These are phyloP conservation scores for Lumbricus terrestris DNA, from an alignment of 2,888 invertebrate genomes.

Conservation along the genomic window DNA sequence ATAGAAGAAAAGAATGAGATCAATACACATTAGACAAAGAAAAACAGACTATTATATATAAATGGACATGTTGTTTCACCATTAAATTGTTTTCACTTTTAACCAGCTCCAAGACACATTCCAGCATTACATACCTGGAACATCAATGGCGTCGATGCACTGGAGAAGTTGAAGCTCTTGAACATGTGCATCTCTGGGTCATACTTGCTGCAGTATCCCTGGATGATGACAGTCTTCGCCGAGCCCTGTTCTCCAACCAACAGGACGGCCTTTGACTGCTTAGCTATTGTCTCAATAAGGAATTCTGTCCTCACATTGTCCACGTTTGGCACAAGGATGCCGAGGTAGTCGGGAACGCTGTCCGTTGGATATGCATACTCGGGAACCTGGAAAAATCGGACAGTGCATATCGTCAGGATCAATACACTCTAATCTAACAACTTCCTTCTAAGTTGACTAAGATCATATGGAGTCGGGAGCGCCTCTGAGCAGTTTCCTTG, in stretches of 20 bases:
- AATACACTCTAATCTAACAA: background rate
- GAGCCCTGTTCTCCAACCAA: conserved; percentile 70
- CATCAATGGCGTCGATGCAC: conserved; percentile 89
- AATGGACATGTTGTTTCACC: background rate
- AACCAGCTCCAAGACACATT: background rate
- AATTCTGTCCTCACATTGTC: conserved; percentile 59
- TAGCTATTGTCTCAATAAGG: conserved; percentile 56
- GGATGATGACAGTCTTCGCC: conserved; percentile 96
- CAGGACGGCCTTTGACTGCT: conserved; percentile 58
- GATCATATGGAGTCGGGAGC: too few species aligned
- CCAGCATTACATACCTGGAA: conserved; percentile 63
- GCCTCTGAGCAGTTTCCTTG: too few species aligned
- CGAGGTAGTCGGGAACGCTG: conserved; percentile 56
- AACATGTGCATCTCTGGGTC: conserved; percentile 78
- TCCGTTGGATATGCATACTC: conserved; percentile 54
- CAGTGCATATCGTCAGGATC: background rate
- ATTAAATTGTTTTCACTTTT: background rate
- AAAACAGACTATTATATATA: background rate
- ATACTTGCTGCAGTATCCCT: conserved; percentile 85
- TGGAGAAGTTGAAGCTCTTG: conserved; percentile 91
- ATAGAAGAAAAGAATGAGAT: background rate
- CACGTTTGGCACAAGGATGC: conserved; percentile 59
- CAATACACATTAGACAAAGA: background rate
- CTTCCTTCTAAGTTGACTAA: background rate
- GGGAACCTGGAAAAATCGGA: conserved; percentile 48